Evolutionary conservation across 2,888 invertebrate genomes (phyloP).

Genomic region (Andrena bicolor): DNA sequence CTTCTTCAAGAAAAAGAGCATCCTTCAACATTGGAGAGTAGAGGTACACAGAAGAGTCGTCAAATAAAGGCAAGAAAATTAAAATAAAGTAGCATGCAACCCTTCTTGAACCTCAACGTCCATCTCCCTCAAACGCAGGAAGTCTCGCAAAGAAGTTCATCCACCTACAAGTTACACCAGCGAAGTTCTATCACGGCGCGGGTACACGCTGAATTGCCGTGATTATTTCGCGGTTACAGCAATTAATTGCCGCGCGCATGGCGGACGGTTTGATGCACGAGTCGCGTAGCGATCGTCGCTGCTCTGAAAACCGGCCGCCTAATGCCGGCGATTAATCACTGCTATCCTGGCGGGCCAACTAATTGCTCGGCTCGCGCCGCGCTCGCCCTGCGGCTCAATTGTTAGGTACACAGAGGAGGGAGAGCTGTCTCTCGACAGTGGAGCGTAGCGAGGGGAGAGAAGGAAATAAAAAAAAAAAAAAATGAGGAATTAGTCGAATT

Average conservation of each 20-base stretch:
- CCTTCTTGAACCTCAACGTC: too few relatives aligned
- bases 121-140: too few relatives aligned
- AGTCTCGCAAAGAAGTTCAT: too few relatives aligned
- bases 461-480: too few relatives aligned
- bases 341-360: constrained; percentile 41
- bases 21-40: too few relatives aligned
- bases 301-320: constrained; percentile 52
- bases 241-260: constrained; percentile 50
- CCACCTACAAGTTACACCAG: too few relatives aligned
- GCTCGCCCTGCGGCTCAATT: constrained; percentile 14
- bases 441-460: neutral
- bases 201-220: constrained; percentile 49
- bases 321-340: constrained; percentile 64
- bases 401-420: constrained; percentile 11
- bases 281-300: constrained; percentile 45
- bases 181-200: neutral
- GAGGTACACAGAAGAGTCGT: too few relatives aligned
- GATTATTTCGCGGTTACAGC: constrained; percentile 58
- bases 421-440: neutral
- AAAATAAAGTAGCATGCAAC: too few relatives aligned
- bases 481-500: constrained; percentile 8
- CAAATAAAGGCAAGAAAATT: too few relatives aligned
- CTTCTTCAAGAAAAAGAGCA: too few relatives aligned
- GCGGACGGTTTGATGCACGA: constrained; percentile 43
- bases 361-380: constrained; percentile 48